Conservation (phyloP, 2,888 invertebrate genomes). For the Tetragnatha montana region DNA sequence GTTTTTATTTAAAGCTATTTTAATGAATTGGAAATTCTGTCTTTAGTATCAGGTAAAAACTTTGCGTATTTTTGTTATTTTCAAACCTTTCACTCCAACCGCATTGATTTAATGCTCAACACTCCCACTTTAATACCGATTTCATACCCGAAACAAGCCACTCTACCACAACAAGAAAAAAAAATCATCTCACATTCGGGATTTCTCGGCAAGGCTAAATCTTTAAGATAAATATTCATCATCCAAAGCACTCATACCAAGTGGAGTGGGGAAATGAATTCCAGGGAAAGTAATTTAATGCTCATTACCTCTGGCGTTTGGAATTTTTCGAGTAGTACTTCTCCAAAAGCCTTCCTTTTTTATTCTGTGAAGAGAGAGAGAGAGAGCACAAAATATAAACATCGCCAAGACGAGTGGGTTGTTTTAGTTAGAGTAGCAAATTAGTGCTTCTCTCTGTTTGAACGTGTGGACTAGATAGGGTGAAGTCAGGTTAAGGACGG, state of each 20-base stretch:
- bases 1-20: too few species aligned
- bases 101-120: not conserved
- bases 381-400: not conserved
- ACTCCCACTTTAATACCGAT: not conserved
- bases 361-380: not conserved
- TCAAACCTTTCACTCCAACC: too few species aligned
- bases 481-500: too few species aligned
- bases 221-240: conserved; percentile 25
- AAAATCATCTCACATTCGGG: not conserved
- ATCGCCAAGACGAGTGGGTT: not conserved
- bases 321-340: not conserved
- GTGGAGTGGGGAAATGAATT: conserved; percentile 1
- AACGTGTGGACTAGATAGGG: too few species aligned
- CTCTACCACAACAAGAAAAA: not conserved
- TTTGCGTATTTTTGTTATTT: too few species aligned
- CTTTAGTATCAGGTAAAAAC: too few species aligned
- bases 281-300: conserved; percentile 21
- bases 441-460: not conserved
- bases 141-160: not conserved
- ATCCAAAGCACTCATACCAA: conserved; percentile 13
- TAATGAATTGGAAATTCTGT: too few species aligned
- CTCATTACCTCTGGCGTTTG: conserved; percentile 22
- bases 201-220: not conserved
- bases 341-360: not conserved
- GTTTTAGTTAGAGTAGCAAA: not conserved